A percentile compares a stretch with the other conserved stretches of the same genome.
Evolutionary conservation across 2,113 vertebrate species (phyloP).

Genomic region (Oenanthe oenanthe): DNA sequence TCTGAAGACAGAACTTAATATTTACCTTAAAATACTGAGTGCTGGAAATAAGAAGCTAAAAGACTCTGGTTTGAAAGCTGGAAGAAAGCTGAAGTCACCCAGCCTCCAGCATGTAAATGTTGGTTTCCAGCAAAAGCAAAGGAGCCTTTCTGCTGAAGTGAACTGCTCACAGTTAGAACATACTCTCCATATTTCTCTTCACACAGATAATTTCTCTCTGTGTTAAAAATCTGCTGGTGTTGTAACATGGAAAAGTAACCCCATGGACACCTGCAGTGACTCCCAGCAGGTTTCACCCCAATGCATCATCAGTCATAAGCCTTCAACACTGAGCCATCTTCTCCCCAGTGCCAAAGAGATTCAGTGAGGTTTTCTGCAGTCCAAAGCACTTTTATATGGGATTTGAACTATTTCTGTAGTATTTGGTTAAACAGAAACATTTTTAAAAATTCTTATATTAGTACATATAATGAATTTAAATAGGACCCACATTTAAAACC

Average conservation of each 20-base stretch:
- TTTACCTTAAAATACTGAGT: background rate
- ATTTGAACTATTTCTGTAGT: background rate
- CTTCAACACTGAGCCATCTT: background rate
- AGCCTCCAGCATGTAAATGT: background rate
- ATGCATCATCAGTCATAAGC: background rate
- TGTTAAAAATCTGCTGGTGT: background rate
- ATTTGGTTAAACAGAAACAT: background rate
- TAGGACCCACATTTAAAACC: background rate
- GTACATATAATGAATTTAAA: background rate
- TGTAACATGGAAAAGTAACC: background rate
- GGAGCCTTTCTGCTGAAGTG: background rate
- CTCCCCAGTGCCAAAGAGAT: background rate
- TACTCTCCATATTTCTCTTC: rapidly evolving
- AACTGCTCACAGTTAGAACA: background rate
- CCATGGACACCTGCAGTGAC: background rate
- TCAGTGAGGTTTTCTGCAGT: background rate
- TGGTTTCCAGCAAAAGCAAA: background rate
- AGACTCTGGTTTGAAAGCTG: background rate
- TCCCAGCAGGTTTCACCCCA: background rate
- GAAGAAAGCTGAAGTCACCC: background rate
- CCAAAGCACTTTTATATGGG: background rate
- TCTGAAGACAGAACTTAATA: background rate
- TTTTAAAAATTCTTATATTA: background rate
- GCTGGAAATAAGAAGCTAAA: background rate
- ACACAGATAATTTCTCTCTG: background rate